Evolutionary conservation across 92 coral and sea anemone genomes (phyloP).

Genomic region (Phenganax marumi): DNA sequence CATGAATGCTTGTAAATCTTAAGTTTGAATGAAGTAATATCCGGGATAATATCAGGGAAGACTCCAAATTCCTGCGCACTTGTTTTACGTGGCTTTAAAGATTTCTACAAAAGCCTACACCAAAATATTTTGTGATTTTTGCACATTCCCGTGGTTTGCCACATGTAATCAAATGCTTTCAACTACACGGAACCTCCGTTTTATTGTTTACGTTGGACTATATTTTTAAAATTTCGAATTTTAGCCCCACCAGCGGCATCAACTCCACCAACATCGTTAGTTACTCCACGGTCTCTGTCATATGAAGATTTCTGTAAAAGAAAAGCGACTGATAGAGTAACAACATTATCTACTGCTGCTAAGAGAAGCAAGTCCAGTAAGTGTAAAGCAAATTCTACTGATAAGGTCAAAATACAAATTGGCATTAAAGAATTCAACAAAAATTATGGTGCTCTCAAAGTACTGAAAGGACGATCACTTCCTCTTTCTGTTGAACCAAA

Average conservation of each 20-base stretch:
- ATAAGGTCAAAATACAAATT: conserved; percentile 23
- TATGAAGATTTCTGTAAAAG: conserved; percentile 8
- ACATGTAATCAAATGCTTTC: too few relatives aligned
- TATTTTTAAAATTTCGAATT: neutral
- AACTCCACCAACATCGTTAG: neutral
- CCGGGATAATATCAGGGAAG: too few relatives aligned
- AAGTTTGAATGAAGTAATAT: too few relatives aligned
- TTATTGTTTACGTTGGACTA: neutral
- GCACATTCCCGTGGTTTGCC: too few relatives aligned
- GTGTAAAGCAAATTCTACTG: neutral
- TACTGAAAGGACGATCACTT: conserved; percentile 20
- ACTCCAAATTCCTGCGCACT: too few relatives aligned
- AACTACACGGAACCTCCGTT: too few relatives aligned
- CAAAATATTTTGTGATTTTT: too few relatives aligned
- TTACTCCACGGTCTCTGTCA: neutral
- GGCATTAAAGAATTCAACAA: conserved; percentile 20
- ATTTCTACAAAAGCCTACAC: too few relatives aligned
- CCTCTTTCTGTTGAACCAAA: conserved; percentile 19
- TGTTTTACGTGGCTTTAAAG: too few relatives aligned
- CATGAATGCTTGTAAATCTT: too few relatives aligned
- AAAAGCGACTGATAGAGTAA: neutral
- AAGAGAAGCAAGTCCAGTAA: neutral
- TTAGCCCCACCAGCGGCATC: neutral
- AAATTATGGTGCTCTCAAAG: neutral
- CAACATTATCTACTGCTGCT: conserved; percentile 6